Base-by-base conservation (phyloP, 2,888 invertebrate genomes). In the Sussaba pulchella region DNA sequence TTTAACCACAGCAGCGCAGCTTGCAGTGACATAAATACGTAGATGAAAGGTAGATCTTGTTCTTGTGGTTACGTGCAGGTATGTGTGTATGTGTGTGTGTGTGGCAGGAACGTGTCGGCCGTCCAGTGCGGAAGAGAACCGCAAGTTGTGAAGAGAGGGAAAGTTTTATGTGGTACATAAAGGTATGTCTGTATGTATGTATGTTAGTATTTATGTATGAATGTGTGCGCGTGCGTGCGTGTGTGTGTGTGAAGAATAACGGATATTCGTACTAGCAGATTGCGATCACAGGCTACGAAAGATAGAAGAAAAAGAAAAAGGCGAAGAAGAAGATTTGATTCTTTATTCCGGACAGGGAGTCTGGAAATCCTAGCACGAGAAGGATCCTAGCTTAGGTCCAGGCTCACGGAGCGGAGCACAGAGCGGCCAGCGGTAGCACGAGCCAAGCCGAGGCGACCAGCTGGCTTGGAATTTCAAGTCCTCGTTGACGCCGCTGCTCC, bases 321-420 rank as follows among this genome's bases (percentile, higher is more conserved):
- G 82, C 77, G 82, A 82, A 45, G 67, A 64, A 79, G 78, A 87
- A 69, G 73, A 85, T 86, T 88, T 86, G 87, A 88, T 89, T 89
- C 88, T 90, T 90, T 88, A 89, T 89, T 89, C 89, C 86, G 85
- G 72, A 84, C 88, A 88, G 87, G 86, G 83, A 87, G 83, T 82
- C 84, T 85, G 71, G 80, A 83, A 85, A 82, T 85, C 88, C 85
- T 84, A 67, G 78, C 83, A 83, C 87, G 84, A 83, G 83, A 84
- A 82, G 77, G 73, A 74, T 64, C 72, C 72, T 57, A 77, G 73
- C 70, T 81, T 73, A 59, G 71, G n/a, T n/a, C n/a, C n/a, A n/a
- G n/a, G n/a, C n/a, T n/a, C n/a, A n/a, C n/a, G n/a, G n/a, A n/a
- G n/a, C n/a, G n/a, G 50, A 64, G 73, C 69, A 77, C 39, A 74